Base-by-base conservation (phyloP, 2,797 vertebrate genomes). In the Cyclura pinguis region DNA sequence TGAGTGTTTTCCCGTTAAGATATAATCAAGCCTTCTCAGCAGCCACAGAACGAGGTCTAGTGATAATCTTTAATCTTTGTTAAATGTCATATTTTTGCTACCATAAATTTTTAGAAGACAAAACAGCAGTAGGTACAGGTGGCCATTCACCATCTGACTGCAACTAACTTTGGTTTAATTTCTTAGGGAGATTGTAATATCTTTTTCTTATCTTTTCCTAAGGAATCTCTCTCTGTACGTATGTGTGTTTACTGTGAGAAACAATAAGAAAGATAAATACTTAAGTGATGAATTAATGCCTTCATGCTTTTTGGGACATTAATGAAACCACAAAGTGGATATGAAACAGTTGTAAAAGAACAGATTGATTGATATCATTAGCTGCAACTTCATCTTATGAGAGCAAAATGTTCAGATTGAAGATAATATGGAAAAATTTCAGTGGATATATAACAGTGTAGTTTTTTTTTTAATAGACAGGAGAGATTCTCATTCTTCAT, bases 281-380 rank as follows among this genome's bases (percentile, higher is more conserved):
- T 88, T 55, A 91, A 64, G 73, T 88, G 81, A 88, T 88, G 38
- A 91, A 91, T 91, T 91, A 84, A 86, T 78, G 62, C 64, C 35
- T 84, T 88, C 88, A 91, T 91, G 90, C 81, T 88, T 83, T 64
- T 69, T 38, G 73, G 73, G 90, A 91, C 90, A 77, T 88, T 88
- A 88, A 91, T 52, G 35, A 50, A 50, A 72, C 80, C 80, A 57
- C 62, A 57, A 62, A 91, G 86, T 64, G 50, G 90, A 84, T 84
- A 91, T 91, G 90, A 91, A 88, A 91, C 50, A n/a, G 80, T 57
- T 50, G 14, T 80, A 77, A 80, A 62, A 84, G 62, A 78, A 72
- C 81, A 84, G 90, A 91, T 88, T 77, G 90, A 91, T 91, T 57
- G 86, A 62, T 72, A 80, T 91, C 86, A 91, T 88, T 84, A 91